Conservation (phyloP, 2,888 invertebrate species). For the Helleia helle region DNA sequence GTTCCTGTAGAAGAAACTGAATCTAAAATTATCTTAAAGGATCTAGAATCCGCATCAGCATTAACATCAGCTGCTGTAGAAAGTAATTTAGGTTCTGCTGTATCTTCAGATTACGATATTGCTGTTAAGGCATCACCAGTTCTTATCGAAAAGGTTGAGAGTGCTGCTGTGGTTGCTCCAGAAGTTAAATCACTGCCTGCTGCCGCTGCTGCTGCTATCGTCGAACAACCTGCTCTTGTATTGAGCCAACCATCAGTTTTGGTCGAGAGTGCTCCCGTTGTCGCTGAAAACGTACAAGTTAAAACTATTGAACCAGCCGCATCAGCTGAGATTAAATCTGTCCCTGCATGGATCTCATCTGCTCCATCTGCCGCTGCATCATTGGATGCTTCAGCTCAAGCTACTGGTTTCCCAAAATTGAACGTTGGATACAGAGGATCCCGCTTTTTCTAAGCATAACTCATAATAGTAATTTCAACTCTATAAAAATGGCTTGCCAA, state of each 20-base stretch:
- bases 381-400: background rate
- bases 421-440: background rate
- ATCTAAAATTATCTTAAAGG: too few relatives aligned
- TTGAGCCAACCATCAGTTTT: background rate
- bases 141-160: background rate
- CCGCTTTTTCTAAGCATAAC: background rate
- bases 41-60: too few relatives aligned
- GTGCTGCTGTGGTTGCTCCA: background rate
- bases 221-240: too few relatives aligned
- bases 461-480: background rate
- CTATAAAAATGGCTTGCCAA: background rate
- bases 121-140: slow-evolving; percentile 1
- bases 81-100: background rate
- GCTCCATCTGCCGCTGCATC: background rate
- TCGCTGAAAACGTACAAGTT: background rate
- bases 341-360: background rate
- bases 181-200: too few relatives aligned
- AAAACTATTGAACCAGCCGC: background rate
- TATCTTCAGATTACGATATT: background rate
- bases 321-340: background rate
- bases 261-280: background rate
- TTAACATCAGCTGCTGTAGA: background rate
- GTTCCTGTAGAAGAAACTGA: too few relatives aligned
- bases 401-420: background rate
- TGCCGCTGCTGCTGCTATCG: too few relatives aligned